These are phyloP conservation scores for Steinernema hermaphroditum DNA, from an alignment of 2,888 invertebrate species.

Conservation along the genomic window DNA sequence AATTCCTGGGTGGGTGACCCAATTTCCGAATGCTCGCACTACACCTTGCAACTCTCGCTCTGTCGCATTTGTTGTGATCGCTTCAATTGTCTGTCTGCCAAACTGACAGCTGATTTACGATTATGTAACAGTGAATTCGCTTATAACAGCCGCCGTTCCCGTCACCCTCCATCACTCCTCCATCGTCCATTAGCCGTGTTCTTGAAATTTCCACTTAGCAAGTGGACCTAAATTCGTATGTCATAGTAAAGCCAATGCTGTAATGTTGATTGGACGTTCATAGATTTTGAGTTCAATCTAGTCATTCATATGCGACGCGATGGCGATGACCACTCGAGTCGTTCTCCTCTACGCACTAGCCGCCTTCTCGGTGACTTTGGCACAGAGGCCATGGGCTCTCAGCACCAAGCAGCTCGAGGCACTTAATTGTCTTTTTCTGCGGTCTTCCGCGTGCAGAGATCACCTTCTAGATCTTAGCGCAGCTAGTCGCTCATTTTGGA, in stretches of 20 bases:
- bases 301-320: neutral
- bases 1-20: neutral
- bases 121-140: slow-evolving; percentile 11
- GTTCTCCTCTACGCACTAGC: neutral
- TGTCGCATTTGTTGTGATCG: slow-evolving; percentile 24
- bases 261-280: neutral
- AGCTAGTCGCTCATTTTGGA: slow-evolving; percentile 7
- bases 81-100: slow-evolving; percentile 7
- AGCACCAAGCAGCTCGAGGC: neutral
- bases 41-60: slow-evolving; percentile 17
- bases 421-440: slow-evolving; percentile 1
- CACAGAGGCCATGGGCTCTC: neutral
- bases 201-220: neutral
- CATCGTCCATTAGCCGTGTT: neutral
- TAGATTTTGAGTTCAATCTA: neutral
- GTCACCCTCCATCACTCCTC: neutral
- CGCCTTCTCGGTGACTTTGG: neutral
- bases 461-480: neutral
- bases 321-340: neutral
- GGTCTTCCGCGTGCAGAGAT: slow-evolving; percentile 2
- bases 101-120: slow-evolving; percentile 19
- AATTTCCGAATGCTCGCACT: neutral
- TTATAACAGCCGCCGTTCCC: slow-evolving; percentile 10
- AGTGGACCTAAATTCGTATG: neutral
- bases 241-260: neutral